Evolutionary conservation across 1,140 invertebrate species (phyloP).

Genomic region (Caenorhabditis inopinata): DNA sequence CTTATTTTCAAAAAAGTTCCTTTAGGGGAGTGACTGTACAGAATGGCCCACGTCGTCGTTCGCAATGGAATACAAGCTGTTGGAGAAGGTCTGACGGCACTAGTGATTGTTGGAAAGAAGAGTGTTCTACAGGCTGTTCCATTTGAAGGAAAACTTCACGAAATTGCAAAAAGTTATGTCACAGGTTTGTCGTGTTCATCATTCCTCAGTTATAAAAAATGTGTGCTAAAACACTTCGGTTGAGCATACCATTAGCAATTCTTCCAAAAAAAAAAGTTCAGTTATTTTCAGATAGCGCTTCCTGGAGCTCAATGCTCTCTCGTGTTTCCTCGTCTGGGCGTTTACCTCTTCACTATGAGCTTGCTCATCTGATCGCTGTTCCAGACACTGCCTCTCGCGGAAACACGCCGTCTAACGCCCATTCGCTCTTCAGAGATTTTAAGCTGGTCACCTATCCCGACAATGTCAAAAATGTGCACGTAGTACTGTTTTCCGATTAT

Average conservation of each 20-base stretch:
- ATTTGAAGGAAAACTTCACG: background rate
- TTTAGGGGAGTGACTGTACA: background rate
- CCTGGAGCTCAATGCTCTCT: background rate
- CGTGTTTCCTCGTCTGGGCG: background rate
- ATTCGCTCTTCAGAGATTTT: background rate
- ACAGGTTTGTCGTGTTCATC: too few relatives aligned
- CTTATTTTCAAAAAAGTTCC: too few relatives aligned
- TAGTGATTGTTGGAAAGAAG: slow-evolving; percentile 1
- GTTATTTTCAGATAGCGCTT: background rate
- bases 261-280: too few relatives aligned
- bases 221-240: too few relatives aligned
- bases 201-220: too few relatives aligned
- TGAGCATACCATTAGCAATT: background rate
- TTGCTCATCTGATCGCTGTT: background rate
- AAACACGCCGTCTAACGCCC: background rate
- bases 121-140: background rate
- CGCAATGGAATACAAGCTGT: slow-evolving; percentile 2
- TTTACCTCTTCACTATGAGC: slow-evolving; percentile 8
- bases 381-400: background rate
- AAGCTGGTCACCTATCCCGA: background rate
- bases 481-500: slow-evolving; percentile 59
- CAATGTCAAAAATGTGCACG: slow-evolving; percentile 44
- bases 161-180: background rate
- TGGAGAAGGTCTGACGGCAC: background rate
- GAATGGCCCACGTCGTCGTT: background rate